Conservation (phyloP, 2,888 invertebrate species). For the Epistrophe grossulariae region DNA sequence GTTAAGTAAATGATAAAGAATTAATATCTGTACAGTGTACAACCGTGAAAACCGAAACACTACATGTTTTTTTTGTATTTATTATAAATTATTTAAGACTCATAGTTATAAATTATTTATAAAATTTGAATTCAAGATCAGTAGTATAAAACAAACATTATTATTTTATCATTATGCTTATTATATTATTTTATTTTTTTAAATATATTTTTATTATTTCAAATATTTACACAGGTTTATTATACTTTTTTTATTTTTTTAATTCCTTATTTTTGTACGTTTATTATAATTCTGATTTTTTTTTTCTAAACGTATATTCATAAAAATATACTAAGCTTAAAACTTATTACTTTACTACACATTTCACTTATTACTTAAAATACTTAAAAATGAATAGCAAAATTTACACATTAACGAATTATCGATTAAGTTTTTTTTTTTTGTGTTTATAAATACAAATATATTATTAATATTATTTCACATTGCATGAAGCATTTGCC, state of each 20-base stretch:
- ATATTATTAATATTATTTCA: conserved; percentile 30
- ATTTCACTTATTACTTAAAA: conserved; percentile 60
- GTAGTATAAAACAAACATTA: conserved; percentile 35
- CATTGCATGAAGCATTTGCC: conserved; percentile 64
- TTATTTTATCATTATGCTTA: conserved; percentile 29
- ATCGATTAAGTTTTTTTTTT: not conserved
- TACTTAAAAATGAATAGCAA: conserved; percentile 55
- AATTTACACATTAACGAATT: conserved; percentile 42
- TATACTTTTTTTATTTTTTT: not conserved
- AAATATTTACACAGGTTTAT: conserved; percentile 24
- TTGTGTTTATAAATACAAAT: conserved; percentile 29
- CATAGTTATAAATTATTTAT: conserved; percentile 43
- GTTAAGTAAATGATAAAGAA: conserved; percentile 38
- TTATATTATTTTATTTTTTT: conserved; percentile 13
- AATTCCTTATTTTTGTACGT: conserved; percentile 32
- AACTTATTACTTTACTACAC: conserved; percentile 49
- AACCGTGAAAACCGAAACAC: conserved; percentile 39
- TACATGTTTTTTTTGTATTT: conserved; percentile 1
- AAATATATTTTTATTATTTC: conserved; percentile 1
- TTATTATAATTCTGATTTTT: conserved; percentile 16
- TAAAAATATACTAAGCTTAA: conserved; percentile 39
- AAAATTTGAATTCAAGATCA: conserved; percentile 35
- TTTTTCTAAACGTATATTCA: conserved; percentile 21
- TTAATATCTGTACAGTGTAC: conserved; percentile 38
- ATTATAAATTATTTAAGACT: conserved; percentile 35